phyloP scores from a whole-genome alignment of 2,113 vertebrate species.

The Amblyornis subalaris region DNA sequence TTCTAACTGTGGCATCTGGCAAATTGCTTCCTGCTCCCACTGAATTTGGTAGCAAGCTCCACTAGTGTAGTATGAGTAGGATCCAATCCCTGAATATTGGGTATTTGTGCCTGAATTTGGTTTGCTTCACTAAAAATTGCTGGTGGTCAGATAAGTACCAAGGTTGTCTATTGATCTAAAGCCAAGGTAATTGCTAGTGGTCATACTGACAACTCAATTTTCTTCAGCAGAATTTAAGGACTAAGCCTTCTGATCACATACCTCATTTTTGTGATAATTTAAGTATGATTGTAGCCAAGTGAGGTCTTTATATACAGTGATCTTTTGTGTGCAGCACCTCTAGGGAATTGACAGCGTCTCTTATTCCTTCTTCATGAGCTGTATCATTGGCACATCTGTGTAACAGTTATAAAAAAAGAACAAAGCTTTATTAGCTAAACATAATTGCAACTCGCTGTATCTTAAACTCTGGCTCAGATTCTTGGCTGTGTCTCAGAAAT shows the following conservation, averaged over 20 bases:
- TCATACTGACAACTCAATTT: not conserved
- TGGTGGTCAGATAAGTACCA: not conserved
- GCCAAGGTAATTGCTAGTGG: not conserved
- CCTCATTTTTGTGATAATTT: not conserved
- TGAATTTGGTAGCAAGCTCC: not conserved
- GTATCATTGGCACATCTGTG: not conserved
- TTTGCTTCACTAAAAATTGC: not conserved
- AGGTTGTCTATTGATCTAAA: not conserved
- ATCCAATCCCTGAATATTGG: not conserved
- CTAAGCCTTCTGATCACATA: not conserved
- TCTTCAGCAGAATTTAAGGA: not conserved
- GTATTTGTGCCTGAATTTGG: not conserved
- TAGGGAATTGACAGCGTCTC: not conserved
- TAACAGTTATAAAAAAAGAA: not conserved
- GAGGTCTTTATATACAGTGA: not conserved
- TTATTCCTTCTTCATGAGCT: not conserved
- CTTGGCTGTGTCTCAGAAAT: not conserved
- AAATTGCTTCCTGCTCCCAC: not conserved
- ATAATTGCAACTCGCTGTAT: not conserved
- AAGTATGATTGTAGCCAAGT: not conserved
- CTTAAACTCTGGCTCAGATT: not conserved
- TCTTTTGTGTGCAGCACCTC: not conserved
- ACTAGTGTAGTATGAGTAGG: not conserved
- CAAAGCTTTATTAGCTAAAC: not conserved
- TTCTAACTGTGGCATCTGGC: not conserved